These are phyloP conservation scores for Zaprionus obscuricornis DNA, from an alignment of 2,888 invertebrate genomes.

Conservation along the genomic window DNA sequence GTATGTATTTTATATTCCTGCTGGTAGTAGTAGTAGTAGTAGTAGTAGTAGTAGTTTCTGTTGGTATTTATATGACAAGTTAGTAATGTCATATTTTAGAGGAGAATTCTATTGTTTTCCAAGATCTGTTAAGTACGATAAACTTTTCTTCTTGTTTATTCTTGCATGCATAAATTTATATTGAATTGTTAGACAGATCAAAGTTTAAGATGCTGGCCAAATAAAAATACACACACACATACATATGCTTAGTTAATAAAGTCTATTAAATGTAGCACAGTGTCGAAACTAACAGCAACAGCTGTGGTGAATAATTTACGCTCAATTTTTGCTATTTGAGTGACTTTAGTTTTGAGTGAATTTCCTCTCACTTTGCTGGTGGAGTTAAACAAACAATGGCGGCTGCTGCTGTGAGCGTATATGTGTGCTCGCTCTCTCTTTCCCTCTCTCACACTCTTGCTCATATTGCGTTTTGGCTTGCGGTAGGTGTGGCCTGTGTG, in stretches of 20 bases:
- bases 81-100: slow-evolving; percentile 22
- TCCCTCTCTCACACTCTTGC: slow-evolving; percentile 18
- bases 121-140: slow-evolving; percentile 67
- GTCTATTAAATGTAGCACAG: slow-evolving; percentile 57
- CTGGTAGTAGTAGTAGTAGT: no score
- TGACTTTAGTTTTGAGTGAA: slow-evolving; percentile 13
- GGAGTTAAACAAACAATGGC: slow-evolving; percentile 64
- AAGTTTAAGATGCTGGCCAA: slow-evolving; percentile 49
- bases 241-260: slow-evolving; percentile 16
- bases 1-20: no score
- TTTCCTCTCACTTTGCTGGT: slow-evolving; percentile 28
- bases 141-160: slow-evolving; percentile 39
- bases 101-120: slow-evolving; percentile 20
- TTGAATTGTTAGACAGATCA: slow-evolving; percentile 47
- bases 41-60: no score
- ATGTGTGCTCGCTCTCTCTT: no score
- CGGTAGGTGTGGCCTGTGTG: slow-evolving; percentile 54
- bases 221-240: slow-evolving; percentile 22
- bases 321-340: slow-evolving; percentile 10
- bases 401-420: no score
- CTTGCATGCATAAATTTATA: slow-evolving; percentile 50
- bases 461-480: slow-evolving; percentile 1
- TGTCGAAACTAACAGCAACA: slow-evolving; percentile 55
- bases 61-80: slow-evolving; percentile 46
- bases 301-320: slow-evolving; percentile 55